phyloP scores from a whole-genome alignment of 2,113 vertebrate genomes.

The Mustela nigripes region DNA sequence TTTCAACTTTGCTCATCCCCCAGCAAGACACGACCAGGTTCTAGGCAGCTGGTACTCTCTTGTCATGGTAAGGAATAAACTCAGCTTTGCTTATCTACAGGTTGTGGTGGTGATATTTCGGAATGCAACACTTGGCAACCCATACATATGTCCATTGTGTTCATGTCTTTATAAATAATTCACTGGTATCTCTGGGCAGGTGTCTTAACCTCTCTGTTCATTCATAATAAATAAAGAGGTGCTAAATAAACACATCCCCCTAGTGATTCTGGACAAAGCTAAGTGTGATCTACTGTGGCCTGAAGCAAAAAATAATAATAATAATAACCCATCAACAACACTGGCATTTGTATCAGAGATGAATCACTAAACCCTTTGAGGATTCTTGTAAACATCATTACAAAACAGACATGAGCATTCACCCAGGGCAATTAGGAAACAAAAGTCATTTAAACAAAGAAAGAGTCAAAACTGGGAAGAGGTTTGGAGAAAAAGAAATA shows the following conservation, averaged over 20 bases:
- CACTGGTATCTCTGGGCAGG: background rate
- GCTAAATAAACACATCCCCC: background rate
- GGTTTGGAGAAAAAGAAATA: background rate
- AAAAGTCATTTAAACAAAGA: constrained; percentile 46
- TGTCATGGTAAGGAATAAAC: background rate
- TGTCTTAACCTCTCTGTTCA: constrained; percentile 4
- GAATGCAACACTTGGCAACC: background rate
- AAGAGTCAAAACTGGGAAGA: constrained; percentile 43
- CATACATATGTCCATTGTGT: background rate
- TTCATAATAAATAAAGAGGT: constrained; percentile 1
- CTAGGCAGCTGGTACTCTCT: background rate
- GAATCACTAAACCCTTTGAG: constrained; percentile 34
- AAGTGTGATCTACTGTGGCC: constrained; percentile 35
- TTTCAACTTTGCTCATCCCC: background rate
- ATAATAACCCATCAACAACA: constrained; percentile 25
- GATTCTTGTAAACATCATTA: constrained; percentile 51
- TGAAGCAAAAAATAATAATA: constrained; percentile 1
- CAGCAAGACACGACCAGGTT: background rate
- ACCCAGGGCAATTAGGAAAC: constrained; percentile 39
- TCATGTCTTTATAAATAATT: background rate
- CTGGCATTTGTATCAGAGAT: constrained; percentile 1
- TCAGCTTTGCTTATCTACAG: background rate
- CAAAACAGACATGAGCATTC: background rate
- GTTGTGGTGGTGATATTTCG: background rate
- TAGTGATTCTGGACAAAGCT: constrained; percentile 13